Evolutionary conservation across 2,888 invertebrate species (phyloP), one percentile per base, ranked within the genome.

Genomic region (Vanessa cardui): DNA sequence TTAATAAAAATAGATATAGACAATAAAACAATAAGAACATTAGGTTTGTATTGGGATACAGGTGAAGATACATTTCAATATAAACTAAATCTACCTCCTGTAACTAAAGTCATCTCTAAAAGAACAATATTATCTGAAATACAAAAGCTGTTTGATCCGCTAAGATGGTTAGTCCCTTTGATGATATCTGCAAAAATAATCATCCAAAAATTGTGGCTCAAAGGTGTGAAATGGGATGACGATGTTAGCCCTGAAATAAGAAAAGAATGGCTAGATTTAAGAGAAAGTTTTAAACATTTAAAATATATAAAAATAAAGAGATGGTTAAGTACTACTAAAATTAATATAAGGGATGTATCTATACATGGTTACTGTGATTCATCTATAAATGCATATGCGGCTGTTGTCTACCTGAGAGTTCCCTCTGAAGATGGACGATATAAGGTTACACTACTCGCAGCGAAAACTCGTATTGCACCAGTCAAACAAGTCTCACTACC

Each of bases 131-230:
- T 64, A 20, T 65, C 66, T 15, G 31, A 45, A 46, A 67, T 70
- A 47, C 64, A 66, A 12, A 67, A 68, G 60, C 58, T 62, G 8
- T 69, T 66, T 60, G 70, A 71, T 44, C 62, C 71, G 26, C 56
- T 68, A 5, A 65, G 71, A 33, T 71, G 68, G 66, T 62, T 71
- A 44, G 49, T 62, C 18, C 67, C 70, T 49, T 31, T 20, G 7
- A 46, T 62, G n/a, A 62, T 47, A 16, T 33, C 18, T 44, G 46
- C 62, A 21, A 68, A 71, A 21, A 68, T 65, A 21, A 62, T 68
- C 45, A 65, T 71, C 58, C 70, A 68, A 50, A 68, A 65, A 39
- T 45, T 71, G 20, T 71, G 68, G 68, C 60, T 66, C 33, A 64
- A 63, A 46, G 61, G 66, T 44, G 54, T 71, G 61, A 31, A 62